Evolutionary conservation across 2,797 vertebrate species (phyloP).

Genomic region (Sternotherus odoratus): DNA sequence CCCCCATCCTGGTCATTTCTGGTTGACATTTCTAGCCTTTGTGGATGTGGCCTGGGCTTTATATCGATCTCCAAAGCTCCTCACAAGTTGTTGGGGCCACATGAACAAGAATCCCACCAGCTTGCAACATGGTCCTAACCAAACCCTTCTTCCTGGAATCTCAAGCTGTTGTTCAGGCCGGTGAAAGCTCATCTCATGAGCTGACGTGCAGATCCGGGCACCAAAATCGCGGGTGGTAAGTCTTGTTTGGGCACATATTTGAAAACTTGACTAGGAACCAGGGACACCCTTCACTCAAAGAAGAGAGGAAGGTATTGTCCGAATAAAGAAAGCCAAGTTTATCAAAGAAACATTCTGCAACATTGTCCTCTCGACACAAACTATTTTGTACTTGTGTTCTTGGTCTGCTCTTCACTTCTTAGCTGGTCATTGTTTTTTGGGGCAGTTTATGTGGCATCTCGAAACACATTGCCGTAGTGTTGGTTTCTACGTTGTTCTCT

Average conservation of each 20-base stretch:
- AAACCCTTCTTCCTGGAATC: neutral
- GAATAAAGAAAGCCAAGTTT: neutral
- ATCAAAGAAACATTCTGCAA: neutral
- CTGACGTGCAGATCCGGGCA: neutral
- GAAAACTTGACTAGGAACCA: neutral
- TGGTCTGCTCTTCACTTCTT: neutral
- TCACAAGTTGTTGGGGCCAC: accelerated
- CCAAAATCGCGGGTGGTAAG: neutral
- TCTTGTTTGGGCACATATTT: neutral
- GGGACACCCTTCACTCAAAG: neutral
- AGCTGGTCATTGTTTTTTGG: neutral
- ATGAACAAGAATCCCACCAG: accelerated
- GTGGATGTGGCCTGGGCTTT: neutral
- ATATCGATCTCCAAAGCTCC: neutral
- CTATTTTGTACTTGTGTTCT: neutral
- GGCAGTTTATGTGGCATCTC: neutral
- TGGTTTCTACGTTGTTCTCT: neutral
- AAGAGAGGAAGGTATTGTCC: neutral
- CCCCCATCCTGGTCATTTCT: neutral
- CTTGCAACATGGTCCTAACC: neutral
- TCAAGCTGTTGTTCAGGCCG: neutral
- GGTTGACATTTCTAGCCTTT: neutral
- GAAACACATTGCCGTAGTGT: neutral
- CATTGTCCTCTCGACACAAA: neutral
- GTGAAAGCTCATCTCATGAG: neutral